Percentiles rank a stretch among this genome's conserved stretches.
Conservation (phyloP, 2,888 invertebrate genomes). For the Drosophila limbata region DNA sequence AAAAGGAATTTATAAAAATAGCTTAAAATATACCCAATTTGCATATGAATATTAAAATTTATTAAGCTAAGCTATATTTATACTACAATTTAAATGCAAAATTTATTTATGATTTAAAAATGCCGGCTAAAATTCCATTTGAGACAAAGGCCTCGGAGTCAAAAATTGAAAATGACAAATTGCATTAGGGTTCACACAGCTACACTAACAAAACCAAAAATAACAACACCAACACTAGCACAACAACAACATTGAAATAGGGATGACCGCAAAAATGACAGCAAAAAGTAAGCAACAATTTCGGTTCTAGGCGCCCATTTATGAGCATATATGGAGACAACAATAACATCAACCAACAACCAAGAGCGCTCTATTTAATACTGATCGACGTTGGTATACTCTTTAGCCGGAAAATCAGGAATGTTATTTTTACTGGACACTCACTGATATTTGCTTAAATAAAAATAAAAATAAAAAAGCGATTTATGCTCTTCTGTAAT, state of each 20-base stretch:
- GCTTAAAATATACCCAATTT: slow-evolving; percentile 36
- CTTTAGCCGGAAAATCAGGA: background rate
- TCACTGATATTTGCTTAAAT: background rate
- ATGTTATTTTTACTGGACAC: background rate
- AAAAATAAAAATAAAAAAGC: background rate
- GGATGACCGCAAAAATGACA: slow-evolving; percentile 73
- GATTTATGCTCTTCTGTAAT: too few relatives aligned
- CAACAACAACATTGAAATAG: slow-evolving; percentile 27
- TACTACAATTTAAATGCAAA: slow-evolving; percentile 38
- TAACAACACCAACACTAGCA: slow-evolving; percentile 10
- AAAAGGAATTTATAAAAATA: slow-evolving; percentile 10
- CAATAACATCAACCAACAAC: slow-evolving; percentile 29
- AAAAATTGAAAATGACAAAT: slow-evolving; percentile 78
- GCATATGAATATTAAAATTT: slow-evolving; percentile 27
- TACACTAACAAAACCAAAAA: slow-evolving; percentile 10
- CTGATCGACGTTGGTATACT: background rate
- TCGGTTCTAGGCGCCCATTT: slow-evolving; percentile 44
- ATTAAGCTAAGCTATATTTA: slow-evolving; percentile 41
- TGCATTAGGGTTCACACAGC: slow-evolving; percentile 61
- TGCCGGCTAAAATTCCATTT: slow-evolving; percentile 68
- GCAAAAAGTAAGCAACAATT: slow-evolving; percentile 70
- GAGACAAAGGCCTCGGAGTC: slow-evolving; percentile 45
- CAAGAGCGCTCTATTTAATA: background rate
- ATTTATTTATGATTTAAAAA: slow-evolving; percentile 71
- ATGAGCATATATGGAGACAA: slow-evolving; percentile 56